A percentile compares a stretch with the other conserved stretches of the same genome.
These are phyloP conservation scores for Athene noctua DNA, from an alignment of 2,113 vertebrate genomes.

Conservation along the genomic window DNA sequence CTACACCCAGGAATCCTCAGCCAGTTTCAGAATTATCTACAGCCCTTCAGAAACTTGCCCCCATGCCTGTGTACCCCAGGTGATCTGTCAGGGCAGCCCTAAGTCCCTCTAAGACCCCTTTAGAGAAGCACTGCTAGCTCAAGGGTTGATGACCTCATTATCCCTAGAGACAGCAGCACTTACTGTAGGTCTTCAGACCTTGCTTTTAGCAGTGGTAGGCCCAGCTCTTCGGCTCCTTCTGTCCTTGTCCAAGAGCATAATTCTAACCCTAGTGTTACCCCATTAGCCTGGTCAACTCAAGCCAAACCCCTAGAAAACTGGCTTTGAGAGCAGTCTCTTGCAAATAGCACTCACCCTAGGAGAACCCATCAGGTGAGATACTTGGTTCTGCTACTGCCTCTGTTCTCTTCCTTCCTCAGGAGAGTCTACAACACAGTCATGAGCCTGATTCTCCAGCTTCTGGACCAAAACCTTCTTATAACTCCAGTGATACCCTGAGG, in stretches of 20 bases:
- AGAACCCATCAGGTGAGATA: not conserved
- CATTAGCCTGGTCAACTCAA: not conserved
- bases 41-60: not conserved
- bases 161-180: not conserved
- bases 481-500: not conserved
- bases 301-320: not conserved
- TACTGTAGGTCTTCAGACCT: not conserved
- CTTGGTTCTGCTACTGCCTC: not conserved
- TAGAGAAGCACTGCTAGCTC: not conserved
- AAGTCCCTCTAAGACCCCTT: not conserved
- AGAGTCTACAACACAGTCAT: not conserved
- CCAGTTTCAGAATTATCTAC: not conserved
- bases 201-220: not conserved
- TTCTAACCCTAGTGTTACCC: not conserved
- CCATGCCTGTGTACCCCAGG: not conserved
- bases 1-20: not conserved
- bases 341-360: not conserved
- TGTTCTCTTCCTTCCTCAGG: not conserved
- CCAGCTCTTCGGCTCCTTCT: not conserved
- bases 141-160: rapidly evolving
- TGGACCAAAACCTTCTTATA: not conserved
- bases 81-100: not conserved
- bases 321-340: not conserved
- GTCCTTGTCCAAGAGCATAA: not conserved
- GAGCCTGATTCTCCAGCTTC: not conserved